These are phyloP conservation scores for Heliconius ethilla DNA, from an alignment of 2,888 invertebrate species.

Conservation along the genomic window DNA sequence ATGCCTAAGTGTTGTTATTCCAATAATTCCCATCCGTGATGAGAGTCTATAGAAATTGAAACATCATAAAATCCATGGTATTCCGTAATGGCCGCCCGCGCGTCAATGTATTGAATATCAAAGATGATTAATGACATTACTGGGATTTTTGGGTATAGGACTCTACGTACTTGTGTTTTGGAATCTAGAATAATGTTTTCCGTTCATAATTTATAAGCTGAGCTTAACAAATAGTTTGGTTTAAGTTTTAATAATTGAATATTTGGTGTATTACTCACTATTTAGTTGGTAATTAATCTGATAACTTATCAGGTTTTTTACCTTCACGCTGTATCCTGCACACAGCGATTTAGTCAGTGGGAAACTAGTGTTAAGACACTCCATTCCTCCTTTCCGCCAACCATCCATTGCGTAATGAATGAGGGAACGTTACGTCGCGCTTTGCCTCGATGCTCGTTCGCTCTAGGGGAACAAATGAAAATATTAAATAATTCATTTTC, in stretches of 20 bases:
- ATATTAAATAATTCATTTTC: too few species aligned
- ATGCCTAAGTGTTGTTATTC: constrained; percentile 71
- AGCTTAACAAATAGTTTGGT: background rate
- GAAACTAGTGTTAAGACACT: too few species aligned
- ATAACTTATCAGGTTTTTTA: too few species aligned
- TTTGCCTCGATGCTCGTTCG: too few species aligned
- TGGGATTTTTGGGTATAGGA: constrained; percentile 61
- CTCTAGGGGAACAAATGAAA: too few species aligned
- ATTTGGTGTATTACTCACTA: background rate
- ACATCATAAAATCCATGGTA: constrained; percentile 72
- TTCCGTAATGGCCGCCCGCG: constrained; percentile 63
- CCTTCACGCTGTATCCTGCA: too few species aligned
- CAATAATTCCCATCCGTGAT: constrained; percentile 61
- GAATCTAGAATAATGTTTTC: constrained; percentile 10
- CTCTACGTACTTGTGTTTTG: constrained; percentile 39
- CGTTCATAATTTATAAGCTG: constrained; percentile 12
- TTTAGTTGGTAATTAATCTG: background rate
- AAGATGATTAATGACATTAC: constrained; percentile 77
- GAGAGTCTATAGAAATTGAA: constrained; percentile 64
- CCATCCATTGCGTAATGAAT: too few species aligned
- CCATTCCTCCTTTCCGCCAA: too few species aligned
- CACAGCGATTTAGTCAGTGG: too few species aligned
- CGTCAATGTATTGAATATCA: constrained; percentile 80
- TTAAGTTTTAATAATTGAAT: background rate
- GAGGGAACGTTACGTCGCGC: too few species aligned